A percentile compares a stretch with the other conserved stretches of the same genome.
These are phyloP conservation scores for Rhimphoctona megacephalus DNA, from an alignment of 2,888 invertebrate genomes.

Conservation along the genomic window DNA sequence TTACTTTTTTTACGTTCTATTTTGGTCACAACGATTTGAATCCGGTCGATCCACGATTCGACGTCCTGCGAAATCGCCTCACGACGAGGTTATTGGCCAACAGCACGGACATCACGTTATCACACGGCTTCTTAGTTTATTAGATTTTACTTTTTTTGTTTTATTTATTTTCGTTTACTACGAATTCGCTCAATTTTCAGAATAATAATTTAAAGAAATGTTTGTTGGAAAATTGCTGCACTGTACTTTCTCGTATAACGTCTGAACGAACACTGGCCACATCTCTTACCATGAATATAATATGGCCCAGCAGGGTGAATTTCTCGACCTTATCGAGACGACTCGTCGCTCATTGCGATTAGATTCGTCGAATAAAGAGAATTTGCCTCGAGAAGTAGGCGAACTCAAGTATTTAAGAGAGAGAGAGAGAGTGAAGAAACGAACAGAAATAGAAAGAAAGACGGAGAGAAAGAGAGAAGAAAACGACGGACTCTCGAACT, in stretches of 20 bases:
- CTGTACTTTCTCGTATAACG: constrained; percentile 9
- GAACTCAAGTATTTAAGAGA: constrained; percentile 15
- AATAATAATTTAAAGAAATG: neutral
- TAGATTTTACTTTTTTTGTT: neutral
- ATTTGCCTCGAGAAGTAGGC: constrained; percentile 53
- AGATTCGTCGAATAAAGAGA: constrained; percentile 67
- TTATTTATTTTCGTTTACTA: neutral
- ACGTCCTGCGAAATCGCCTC: constrained; percentile 78
- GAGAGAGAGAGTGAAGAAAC: neutral
- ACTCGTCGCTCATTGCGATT: constrained; percentile 61
- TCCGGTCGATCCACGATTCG: constrained; percentile 75
- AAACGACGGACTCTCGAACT: constrained; percentile 66
- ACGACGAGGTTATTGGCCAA: constrained; percentile 60
- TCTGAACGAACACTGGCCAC: constrained; percentile 12
- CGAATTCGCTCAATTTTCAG: neutral
- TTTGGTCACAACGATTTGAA: constrained; percentile 72
- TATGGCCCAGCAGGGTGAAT: constrained; percentile 63
- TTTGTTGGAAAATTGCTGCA: neutral
- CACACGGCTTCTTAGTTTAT: neutral
- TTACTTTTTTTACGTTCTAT: constrained; percentile 1
- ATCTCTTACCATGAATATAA: constrained; percentile 5
- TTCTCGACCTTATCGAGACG: constrained; percentile 63
- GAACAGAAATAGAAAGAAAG: neutral
- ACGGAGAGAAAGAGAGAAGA: neutral
- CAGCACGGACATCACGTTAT: constrained; percentile 40